Base-by-base conservation (phyloP, 2,797 vertebrate genomes). In the Bryconaethiops microstoma region DNA sequence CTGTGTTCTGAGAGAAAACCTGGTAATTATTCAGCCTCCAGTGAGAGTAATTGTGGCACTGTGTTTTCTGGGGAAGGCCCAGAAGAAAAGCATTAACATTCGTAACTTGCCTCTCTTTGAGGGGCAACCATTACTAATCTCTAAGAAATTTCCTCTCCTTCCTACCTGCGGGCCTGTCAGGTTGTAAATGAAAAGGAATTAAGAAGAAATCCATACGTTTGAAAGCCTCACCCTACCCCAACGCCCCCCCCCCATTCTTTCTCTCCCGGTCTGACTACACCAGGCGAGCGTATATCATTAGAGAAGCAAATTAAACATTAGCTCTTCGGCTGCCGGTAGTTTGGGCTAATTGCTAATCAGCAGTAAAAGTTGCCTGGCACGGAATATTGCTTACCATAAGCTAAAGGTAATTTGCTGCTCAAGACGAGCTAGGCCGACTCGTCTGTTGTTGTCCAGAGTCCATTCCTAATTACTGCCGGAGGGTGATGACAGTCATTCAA, bases 341-440 rank as follows among this genome's bases (percentile, higher is more conserved):
- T 93, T 92, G 90, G 89, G 92, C 92, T 94, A 93, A 94, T 93
- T 94, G 92, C 93, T 94, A 94, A 94, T 94, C 92, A 94, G 94
- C 93, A 94, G 92, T 94, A 93, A 94, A 94, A 93, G 93, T 93
- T 94, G 92, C 91, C 90, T 92, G 93, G 91, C 92, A 93, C 88
- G 83, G 90, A 93, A 94, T 94, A 93, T 94, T 94, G 92, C 94
- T 93, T 93, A 94, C 93, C 90, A 95, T 93, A 93, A 94, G 92
- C 92, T 94, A 93, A 94, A 93, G 93, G 92, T 94, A 94, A 94
- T 95, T 94, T 93, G 92, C 92, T 93, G 90, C 89, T 92, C 85
- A 86, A 92, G 91, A 93, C 88, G 86, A 92, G 90, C 91, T 89
- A 87, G 90, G 89, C 87, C 85, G 79, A 84, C 90, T 92, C 88